Percentiles rank a stretch among this genome's conserved stretches.
Evolutionary conservation across 2,113 vertebrate genomes (phyloP).

Genomic region (Poecilia latipinna): DNA sequence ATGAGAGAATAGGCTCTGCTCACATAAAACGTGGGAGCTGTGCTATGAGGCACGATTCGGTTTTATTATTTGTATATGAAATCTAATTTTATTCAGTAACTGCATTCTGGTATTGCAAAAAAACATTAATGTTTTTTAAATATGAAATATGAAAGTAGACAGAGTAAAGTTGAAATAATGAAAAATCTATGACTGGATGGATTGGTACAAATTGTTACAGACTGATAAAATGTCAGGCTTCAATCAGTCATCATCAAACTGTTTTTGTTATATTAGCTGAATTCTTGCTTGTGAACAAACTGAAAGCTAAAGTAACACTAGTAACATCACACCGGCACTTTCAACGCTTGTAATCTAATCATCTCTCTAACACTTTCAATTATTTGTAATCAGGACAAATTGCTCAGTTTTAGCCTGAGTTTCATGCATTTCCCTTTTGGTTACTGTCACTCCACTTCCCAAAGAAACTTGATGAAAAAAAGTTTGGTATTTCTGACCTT

Average conservation of each 20-base stretch:
- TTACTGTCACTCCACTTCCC: no score
- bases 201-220: neutral
- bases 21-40: neutral
- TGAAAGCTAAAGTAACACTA: no score
- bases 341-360: no score
- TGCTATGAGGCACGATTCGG: neutral
- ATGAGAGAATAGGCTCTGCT: conserved; percentile 21
- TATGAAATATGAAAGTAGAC: neutral
- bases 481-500: neutral
- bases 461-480: neutral
- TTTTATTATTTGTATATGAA: conserved; percentile 1
- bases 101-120: neutral
- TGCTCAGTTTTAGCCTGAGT: no score
- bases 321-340: no score
- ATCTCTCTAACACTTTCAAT: no score
- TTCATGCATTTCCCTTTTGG: no score
- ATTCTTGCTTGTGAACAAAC: no score
- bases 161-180: neutral
- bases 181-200: neutral
- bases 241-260: no score
- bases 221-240: no score
- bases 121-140: neutral
- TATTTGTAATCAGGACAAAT: no score
- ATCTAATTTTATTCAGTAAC: conserved; percentile 5
- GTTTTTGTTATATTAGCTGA: no score